These are phyloP conservation scores for Rhinoptilus africanus DNA, from an alignment of 2,113 vertebrate genomes.

Conservation along the genomic window DNA sequence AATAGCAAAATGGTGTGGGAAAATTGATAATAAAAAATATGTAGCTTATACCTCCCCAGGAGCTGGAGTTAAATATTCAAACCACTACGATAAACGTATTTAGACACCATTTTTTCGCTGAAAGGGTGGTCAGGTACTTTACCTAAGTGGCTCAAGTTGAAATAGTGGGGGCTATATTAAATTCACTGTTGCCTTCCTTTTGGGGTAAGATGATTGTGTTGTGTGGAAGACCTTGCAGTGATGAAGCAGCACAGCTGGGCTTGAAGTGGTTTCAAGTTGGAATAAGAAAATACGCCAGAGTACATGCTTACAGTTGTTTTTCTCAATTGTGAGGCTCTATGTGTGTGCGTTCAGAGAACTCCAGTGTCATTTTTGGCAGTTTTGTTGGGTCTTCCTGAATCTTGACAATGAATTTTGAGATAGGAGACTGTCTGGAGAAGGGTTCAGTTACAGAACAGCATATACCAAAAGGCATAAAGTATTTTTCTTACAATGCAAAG, in stretches of 20 bases:
- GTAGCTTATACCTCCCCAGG: background rate
- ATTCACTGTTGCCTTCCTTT: background rate
- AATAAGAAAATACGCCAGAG: background rate
- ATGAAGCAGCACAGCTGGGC: background rate
- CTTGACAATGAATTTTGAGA: background rate
- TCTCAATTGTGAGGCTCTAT: background rate
- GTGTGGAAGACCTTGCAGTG: background rate
- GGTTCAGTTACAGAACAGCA: background rate
- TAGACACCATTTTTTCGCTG: background rate
- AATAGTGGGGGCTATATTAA: background rate
- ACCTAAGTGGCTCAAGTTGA: background rate
- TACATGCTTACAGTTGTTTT: background rate
- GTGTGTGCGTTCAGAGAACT: background rate
- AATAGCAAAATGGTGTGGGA: background rate
- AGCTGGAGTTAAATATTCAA: background rate
- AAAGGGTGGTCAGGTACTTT: background rate
- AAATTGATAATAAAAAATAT: background rate
- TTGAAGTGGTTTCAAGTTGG: background rate
- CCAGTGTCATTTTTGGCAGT: background rate
- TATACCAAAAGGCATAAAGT: background rate
- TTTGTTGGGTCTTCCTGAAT: background rate
- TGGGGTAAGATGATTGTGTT: background rate
- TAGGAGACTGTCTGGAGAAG: background rate
- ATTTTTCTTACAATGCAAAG: no score
- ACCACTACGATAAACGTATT: background rate